phyloP scores from a whole-genome alignment of 2,113 vertebrate species.

The Sinocyclocheilus anophthalmus region DNA sequence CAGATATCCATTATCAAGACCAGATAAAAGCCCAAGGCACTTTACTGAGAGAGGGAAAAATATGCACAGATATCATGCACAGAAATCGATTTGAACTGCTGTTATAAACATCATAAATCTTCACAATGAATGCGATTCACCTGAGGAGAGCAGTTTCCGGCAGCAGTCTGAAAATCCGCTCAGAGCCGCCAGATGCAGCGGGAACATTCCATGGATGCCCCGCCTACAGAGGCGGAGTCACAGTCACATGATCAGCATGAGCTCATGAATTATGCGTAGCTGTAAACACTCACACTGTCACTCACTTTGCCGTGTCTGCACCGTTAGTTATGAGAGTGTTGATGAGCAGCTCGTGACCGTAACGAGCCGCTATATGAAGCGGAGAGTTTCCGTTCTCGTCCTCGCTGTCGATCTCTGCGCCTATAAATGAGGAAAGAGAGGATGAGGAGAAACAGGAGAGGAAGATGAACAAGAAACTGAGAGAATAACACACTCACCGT shows the following conservation, averaged over 20 bases:
- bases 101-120: background rate
- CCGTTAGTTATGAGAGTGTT: slow-evolving; percentile 96
- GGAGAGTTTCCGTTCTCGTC: slow-evolving; percentile 98
- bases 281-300: slow-evolving; percentile 14
- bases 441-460: background rate
- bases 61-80: background rate
- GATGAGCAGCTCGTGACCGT: slow-evolving; percentile 96
- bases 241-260: slow-evolving; percentile 8
- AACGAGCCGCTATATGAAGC: slow-evolving; percentile 96
- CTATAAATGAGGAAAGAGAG: slow-evolving; percentile 66
- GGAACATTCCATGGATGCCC: slow-evolving; percentile 97
- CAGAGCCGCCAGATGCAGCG: slow-evolving; percentile 95
- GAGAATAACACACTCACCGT: slow-evolving; percentile 78
- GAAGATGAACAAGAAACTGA: background rate
- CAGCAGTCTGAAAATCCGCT: slow-evolving; percentile 99
- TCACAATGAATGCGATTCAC: slow-evolving; percentile 67
- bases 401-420: slow-evolving; percentile 96
- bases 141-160: slow-evolving; percentile 95
- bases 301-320: slow-evolving; percentile 97
- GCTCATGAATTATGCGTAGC: background rate
- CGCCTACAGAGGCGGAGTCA: slow-evolving; percentile 74
- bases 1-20: background rate
- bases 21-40: background rate
- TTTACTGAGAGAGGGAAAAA: background rate
- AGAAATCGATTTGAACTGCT: background rate